Evolutionary conservation across 2,888 invertebrate species (phyloP).

Genomic region (Pocota personata): DNA sequence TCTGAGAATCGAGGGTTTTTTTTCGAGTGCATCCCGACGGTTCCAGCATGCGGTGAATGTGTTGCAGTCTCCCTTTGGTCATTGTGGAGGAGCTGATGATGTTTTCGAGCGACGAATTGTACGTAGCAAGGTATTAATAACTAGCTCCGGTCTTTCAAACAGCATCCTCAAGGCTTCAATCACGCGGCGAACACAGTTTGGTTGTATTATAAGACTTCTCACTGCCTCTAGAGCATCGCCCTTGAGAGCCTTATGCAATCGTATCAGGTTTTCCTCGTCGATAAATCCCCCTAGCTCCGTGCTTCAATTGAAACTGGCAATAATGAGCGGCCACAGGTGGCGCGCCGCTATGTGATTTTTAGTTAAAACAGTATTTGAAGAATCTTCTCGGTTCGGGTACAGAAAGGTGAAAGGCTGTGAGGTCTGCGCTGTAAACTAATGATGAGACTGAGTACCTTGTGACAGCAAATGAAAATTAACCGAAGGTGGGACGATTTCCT

Average conservation of each 20-base stretch:
- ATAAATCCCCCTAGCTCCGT: background rate
- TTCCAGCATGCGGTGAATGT: background rate
- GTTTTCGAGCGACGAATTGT: background rate
- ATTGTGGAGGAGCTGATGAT: conserved; percentile 25
- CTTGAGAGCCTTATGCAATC: no score
- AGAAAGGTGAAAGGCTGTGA: no score
- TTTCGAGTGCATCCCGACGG: background rate
- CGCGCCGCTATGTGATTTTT: no score
- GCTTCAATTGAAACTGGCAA: background rate
- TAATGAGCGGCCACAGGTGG: background rate
- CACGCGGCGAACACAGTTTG: background rate
- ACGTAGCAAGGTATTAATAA: background rate
- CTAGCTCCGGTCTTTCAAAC: background rate
- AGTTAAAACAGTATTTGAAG: no score
- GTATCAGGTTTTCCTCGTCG: no score
- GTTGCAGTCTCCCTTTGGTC: background rate
- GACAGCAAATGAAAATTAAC: no score
- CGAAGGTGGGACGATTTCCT: no score
- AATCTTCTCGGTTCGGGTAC: no score
- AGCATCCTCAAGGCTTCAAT: background rate
- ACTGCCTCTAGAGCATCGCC: background rate
- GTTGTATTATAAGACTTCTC: background rate
- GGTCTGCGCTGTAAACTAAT: no score
- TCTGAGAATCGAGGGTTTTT: background rate
- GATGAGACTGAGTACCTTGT: no score